Evolutionary conservation across 2,888 invertebrate genomes (phyloP).

Genomic region (Drosophila subquinaria): DNA sequence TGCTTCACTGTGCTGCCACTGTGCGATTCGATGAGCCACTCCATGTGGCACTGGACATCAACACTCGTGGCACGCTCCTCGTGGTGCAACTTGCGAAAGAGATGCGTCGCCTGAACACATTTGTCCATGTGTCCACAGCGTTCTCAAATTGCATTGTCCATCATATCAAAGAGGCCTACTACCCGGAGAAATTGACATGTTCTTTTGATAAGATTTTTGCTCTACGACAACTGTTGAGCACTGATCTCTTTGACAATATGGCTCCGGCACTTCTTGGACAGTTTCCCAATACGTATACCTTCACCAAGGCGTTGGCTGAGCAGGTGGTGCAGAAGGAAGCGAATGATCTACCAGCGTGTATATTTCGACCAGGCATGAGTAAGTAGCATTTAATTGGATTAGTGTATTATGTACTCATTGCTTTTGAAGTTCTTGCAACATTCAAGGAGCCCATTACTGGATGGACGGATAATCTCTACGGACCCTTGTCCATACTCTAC

Average conservation of each 20-base stretch:
- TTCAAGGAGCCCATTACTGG: conserved; percentile 87
- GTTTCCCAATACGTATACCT: conserved; percentile 90
- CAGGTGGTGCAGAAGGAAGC: conserved; percentile 87
- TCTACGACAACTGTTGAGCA: conserved; percentile 78
- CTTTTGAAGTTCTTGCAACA: conserved; percentile 75
- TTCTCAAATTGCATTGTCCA: conserved; percentile 88
- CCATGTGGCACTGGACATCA: conserved; percentile 89
- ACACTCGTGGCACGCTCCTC: conserved; percentile 89
- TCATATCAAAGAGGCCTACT: conserved; percentile 84
- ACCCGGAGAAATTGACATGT: conserved; percentile 75
- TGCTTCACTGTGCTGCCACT: conserved; percentile 96
- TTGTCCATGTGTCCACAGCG: conserved; percentile 89
- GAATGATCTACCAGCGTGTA: conserved; percentile 87
- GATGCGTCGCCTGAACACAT: conserved; percentile 86
- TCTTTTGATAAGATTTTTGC: conserved; percentile 81
- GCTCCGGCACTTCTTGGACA: conserved; percentile 66
- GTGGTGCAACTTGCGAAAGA: conserved; percentile 88
- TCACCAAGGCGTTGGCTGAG: conserved; percentile 90
- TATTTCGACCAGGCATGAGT: conserved; percentile 27
- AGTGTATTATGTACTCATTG: neutral
- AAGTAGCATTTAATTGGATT: neutral
- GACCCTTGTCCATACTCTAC: conserved; percentile 86
- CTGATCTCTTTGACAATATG: conserved; percentile 81
- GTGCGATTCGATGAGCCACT: conserved; percentile 91
- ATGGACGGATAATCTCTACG: conserved; percentile 90